phyloP scores from a whole-genome alignment of 2,797 vertebrate species.

The Rhodeus uyekii region DNA sequence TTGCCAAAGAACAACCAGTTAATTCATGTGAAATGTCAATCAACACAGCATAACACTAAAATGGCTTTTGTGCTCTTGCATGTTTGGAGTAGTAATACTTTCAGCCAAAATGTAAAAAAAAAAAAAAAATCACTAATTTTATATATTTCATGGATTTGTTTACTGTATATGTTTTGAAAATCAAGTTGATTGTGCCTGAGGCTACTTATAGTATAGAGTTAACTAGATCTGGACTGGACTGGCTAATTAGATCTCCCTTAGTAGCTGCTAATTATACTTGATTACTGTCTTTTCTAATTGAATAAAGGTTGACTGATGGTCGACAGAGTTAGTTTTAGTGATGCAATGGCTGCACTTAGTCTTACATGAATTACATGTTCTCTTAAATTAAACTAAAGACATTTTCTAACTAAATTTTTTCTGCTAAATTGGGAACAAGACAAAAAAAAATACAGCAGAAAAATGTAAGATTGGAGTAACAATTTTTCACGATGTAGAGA shows the following conservation, averaged over 20 bases:
- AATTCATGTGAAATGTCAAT: conserved; percentile 2
- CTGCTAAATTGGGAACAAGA: not conserved
- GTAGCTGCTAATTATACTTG: conserved; percentile 28
- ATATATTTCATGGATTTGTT: conserved; percentile 3
- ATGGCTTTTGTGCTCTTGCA: not conserved
- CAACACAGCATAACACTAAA: not conserved
- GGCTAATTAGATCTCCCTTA: conserved; percentile 16
- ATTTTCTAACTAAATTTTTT: not conserved
- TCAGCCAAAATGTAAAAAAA: not conserved
- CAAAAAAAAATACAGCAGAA: not conserved
- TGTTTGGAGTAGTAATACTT: not conserved
- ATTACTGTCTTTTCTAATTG: conserved; percentile 12
- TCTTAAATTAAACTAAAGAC: not conserved
- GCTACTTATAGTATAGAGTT: conserved; percentile 6
- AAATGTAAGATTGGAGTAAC: not conserved
- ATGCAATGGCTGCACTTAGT: not conserved
- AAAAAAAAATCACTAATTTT: not conserved
- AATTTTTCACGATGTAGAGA: too few species aligned
- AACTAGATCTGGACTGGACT: not conserved
- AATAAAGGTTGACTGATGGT: conserved; percentile 22
- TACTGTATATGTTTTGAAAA: conserved; percentile 12
- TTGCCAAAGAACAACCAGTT: not conserved
- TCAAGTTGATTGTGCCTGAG: not conserved
- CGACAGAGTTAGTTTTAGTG: not conserved
- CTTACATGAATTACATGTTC: conserved; percentile 14